These are phyloP conservation scores for Hippopotamyrus pictus DNA, from an alignment of 2,797 vertebrate genomes.

Conservation along the genomic window DNA sequence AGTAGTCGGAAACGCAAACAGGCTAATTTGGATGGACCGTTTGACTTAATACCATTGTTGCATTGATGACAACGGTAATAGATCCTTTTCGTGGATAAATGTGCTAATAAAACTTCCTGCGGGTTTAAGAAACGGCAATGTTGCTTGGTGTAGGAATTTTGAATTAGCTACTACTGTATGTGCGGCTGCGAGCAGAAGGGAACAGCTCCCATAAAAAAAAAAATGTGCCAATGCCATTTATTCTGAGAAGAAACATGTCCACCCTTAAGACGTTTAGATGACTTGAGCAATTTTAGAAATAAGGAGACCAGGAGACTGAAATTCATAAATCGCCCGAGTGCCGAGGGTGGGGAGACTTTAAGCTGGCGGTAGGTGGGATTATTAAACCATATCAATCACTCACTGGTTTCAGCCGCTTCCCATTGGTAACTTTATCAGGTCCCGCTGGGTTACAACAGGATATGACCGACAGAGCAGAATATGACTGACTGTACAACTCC, in stretches of 20 bases:
- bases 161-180: neutral
- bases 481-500: neutral
- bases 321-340: neutral
- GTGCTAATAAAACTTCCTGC: neutral
- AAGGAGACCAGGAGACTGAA: neutral
- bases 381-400: neutral
- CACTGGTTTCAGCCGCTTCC: neutral
- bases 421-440: neutral
- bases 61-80: neutral
- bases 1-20: neutral
- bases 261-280: neutral
- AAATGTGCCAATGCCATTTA: neutral
- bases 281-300: neutral
- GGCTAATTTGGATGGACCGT: neutral
- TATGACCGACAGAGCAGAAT: neutral
- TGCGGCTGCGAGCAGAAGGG: neutral
- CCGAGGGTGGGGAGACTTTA: neutral
- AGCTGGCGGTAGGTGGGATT: neutral
- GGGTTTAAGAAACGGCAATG: neutral
- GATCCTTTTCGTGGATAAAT: neutral
- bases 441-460: neutral
- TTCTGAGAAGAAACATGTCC: neutral
- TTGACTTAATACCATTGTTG: neutral
- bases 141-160: neutral
- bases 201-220: neutral